Base-by-base conservation (phyloP, 2,797 vertebrate genomes). In the Malacoctenus gilli region DNA sequence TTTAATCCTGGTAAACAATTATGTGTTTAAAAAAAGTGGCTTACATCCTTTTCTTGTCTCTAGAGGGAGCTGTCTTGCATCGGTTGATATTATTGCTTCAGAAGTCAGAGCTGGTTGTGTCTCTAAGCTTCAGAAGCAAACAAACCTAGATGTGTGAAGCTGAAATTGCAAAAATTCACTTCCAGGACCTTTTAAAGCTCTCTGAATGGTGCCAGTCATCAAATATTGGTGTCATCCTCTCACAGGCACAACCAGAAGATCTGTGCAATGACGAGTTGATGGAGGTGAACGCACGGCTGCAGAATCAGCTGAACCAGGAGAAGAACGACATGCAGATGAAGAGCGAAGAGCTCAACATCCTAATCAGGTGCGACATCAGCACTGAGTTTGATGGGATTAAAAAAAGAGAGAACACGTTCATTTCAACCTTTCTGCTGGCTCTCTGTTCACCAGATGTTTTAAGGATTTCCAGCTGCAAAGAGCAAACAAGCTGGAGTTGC, bases 401-500 rank as follows among this genome's bases (percentile, higher is more conserved):
- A 49, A 12, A 21, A 50, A 12, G 11, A 32, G 1, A 25, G 23
- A 25, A 25, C 23, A 4, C 23, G 23, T 25, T 4, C 8, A 25
- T 25, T 18, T 28, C 4, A 46, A 6, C n/a, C n/a, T n/a, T n/a
- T n/a, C n/a, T n/a, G n/a, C n/a, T n/a, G n/a, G n/a, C n/a, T n/a
- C n/a, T n/a, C n/a, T 37, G 9, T 46, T 16, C 19, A 31, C 11
- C 59, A 99, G 97, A 72, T 99, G 97, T 83, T 99, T 99, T 72
- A 99, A 98, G 68, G 97, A 99, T 84, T 99, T 99, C 83, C 95
- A 99, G 73, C 91, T 99, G 46, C 97, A 99, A 63, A 86, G 95
- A 31, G 95, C 95, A 32, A 99, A 98, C 91, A 98, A 98, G 80
- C 93, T 99, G 91, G 97, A 98, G 86, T 88, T 98, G 60, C 92